These are phyloP conservation scores for Plestiodon gilberti DNA, from an alignment of 2,113 vertebrate genomes.

Conservation along the genomic window DNA sequence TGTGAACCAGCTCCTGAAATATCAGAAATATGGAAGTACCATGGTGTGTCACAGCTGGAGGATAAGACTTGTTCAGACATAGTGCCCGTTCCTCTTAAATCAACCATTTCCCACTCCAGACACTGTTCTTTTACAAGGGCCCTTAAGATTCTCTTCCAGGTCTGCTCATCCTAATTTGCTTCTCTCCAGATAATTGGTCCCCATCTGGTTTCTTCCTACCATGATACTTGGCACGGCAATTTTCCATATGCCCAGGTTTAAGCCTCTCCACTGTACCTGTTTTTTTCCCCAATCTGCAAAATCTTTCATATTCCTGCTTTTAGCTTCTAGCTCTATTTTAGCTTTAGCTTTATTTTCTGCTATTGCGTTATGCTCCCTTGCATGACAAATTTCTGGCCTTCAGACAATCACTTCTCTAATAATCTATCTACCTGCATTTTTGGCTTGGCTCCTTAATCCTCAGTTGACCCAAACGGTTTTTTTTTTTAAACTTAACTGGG, in stretches of 20 bases:
- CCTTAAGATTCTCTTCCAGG: conserved; percentile 12
- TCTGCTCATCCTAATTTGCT: neutral
- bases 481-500: neutral
- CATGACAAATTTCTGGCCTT: neutral
- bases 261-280: neutral
- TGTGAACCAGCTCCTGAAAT: neutral
- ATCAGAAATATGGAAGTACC: neutral
- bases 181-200: neutral
- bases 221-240: neutral
- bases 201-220: neutral
- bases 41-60: neutral
- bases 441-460: neutral
- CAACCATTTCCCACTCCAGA: neutral
- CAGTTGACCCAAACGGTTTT: neutral
- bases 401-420: neutral
- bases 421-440: neutral
- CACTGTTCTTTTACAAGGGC: neutral
- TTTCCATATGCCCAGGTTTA: neutral
- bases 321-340: neutral
- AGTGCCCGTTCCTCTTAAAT: neutral
- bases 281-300: too few species aligned
- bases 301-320: neutral
- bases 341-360: neutral
- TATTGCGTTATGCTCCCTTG: neutral
- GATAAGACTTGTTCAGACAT: neutral